Evolutionary conservation across 1,140 invertebrate species (phyloP).

Genomic region (Megathymus violae): DNA sequence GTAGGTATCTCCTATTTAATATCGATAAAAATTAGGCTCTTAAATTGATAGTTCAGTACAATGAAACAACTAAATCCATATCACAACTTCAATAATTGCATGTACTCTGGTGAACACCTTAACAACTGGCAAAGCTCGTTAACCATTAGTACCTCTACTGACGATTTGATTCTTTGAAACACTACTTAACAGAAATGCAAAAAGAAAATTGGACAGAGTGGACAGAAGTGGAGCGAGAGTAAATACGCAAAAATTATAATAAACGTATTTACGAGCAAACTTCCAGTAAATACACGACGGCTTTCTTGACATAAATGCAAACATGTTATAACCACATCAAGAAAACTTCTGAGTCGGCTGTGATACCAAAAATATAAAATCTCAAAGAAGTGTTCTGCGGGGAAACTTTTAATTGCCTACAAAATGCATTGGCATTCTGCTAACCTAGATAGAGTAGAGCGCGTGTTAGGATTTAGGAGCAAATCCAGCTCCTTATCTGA

Average conservation of each 20-base stretch:
- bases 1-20: no score
- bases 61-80: no score
- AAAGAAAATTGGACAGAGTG: background rate
- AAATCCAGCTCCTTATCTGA: conserved; percentile 72
- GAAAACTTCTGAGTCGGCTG: conserved; percentile 25
- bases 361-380: conserved; percentile 34
- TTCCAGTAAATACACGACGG: background rate
- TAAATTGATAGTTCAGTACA: no score
- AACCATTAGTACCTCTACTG: no score
- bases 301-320: conserved; percentile 19
- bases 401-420: conserved; percentile 65
- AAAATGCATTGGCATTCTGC: conserved; percentile 50
- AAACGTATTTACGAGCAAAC: conserved; percentile 9
- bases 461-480: conserved; percentile 70
- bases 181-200: no score
- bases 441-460: conserved; percentile 49
- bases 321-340: conserved; percentile 27
- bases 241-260: conserved; percentile 19
- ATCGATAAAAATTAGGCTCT: no score
- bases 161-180: no score
- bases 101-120: no score
- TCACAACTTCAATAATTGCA: no score
- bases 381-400: conserved; percentile 29
- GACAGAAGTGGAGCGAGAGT: background rate
- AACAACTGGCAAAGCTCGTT: no score